Evolutionary conservation across 2,797 vertebrate species (phyloP), one percentile per base, ranked within the genome.

Genomic region (Enteromius trimaculatus): DNA sequence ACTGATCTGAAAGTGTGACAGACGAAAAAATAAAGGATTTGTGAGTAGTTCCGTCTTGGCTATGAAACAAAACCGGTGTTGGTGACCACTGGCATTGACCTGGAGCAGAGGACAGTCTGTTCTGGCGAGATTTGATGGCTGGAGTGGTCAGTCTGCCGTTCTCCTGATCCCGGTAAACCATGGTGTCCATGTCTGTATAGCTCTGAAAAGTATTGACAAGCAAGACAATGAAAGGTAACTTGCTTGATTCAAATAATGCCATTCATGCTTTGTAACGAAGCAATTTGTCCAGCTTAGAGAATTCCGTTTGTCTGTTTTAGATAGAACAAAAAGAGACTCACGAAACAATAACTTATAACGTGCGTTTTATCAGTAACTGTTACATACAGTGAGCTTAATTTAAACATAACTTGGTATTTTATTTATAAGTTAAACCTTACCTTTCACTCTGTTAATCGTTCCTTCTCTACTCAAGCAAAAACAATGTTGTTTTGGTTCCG

Each of bases 51-150:
- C 2, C 5, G 11, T 16, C n/a, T 53, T 26, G 17, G 5, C 3
- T 74, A 1, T 6, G 4, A 13, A 2, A 29, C 71, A 13, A 53
- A n/a, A 14, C 0, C 11, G 9, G 19, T 13, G 10, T 60, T 60
- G 10, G 6, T 1, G 51, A 39, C 1, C 9, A 39, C n/a, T 13
- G 8, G 37, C 16, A 53, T 74, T 58, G 71, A 90, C 89, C 88
- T 16, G 90, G 87, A 42, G 88, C 89, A 0, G 90, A 90, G 21
- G 83, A 81, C 11, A 90, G 85, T 42, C 90, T 49, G 75, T 78
- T 84, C 66, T 79, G 84, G 10, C 89, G 90, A 39, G 55, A 74
- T 68, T 89, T 89, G 58, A 85, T 11, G 6, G 77, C 76, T 37
- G 89, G 74, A 37, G 78, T 66, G 2, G 49, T 37, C 19, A 89